Base-by-base conservation (phyloP, 2,113 vertebrate species). In the Loxodonta africana region DNA sequence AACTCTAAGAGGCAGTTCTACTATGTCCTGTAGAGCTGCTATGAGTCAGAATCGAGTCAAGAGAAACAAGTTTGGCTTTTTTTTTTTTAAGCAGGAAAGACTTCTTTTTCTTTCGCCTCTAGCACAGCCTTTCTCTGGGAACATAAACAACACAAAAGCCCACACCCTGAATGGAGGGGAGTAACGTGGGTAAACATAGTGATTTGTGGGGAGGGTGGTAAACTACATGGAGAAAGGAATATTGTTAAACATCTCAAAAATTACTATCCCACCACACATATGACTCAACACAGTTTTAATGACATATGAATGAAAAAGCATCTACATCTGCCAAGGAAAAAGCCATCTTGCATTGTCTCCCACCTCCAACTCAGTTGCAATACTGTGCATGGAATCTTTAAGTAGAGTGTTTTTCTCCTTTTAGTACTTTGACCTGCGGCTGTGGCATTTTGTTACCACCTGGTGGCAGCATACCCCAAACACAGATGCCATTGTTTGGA, bases 381-480 rank as follows among this genome's bases (percentile, higher is more conserved):
- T 48, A 28, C 33, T 53, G 6, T 28, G 25, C 78, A 8, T 9
- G 25, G 21, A 6, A 71, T 85, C 23, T 17, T 30, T 30, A n/a
- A 53, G 2, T 5, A 14, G 2, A 5, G 60, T 6, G 6, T 60
- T 77, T 82, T 53, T 78, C 20, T 28, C 7, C 14, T 69, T 89
- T 77, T 90, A 37, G 53, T 37, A 6, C 46, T 46, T 51, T 46
- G 41, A 80, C 48, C 33, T 78, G 63, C 41, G 33, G 57, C 67
- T 73, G 60, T 91, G 71, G 44, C 23, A 10, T 11, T 2, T 46
- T 83, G 30, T 86, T n/a, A 88, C 96, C 97, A 94, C 96, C 93
- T 26, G 96, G 96, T 95, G 97, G 97, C 97, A 98, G 96, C 83
- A 97, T 77, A 81, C 51, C 78, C 83, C 85, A 97, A 20, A 63